Percentiles rank a stretch among this genome's conserved stretches.
Evolutionary conservation across 2,113 vertebrate species (phyloP).

Genomic region (Tretioscincus oriximinensis): DNA sequence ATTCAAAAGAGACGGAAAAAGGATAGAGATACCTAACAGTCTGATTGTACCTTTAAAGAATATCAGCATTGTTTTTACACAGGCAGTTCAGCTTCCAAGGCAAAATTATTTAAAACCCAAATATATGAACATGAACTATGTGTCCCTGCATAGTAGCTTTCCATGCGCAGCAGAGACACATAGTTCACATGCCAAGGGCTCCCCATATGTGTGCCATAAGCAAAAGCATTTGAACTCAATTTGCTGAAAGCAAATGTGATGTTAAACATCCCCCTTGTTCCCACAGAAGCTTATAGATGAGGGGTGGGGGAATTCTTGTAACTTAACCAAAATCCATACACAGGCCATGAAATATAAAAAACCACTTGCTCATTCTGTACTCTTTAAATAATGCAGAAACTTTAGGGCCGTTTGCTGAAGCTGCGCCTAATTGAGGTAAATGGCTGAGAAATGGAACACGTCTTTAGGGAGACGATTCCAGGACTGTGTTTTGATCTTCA

Average conservation of each 20-base stretch:
- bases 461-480: constrained; percentile 29
- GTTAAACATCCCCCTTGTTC: neutral
- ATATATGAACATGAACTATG: neutral
- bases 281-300: neutral
- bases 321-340: rapidly evolving
- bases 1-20: too few species aligned
- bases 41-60: too few species aligned
- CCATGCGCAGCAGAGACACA: too few species aligned
- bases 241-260: neutral
- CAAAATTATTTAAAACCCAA: neutral
- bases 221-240: neutral
- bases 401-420: neutral
- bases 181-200: too few species aligned
- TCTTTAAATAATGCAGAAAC: constrained; percentile 52
- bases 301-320: neutral
- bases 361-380: neutral
- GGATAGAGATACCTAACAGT: too few species aligned
- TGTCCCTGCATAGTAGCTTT: too few species aligned
- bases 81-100: too few species aligned
- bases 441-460: constrained; percentile 54
- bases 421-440: constrained; percentile 43
- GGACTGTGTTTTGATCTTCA: neutral
- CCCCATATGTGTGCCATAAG: neutral
- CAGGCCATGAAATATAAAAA: neutral
- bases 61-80: too few species aligned